Evolutionary conservation across 1,140 invertebrate genomes (phyloP), one percentile per base, ranked within the genome.

Genomic region (Brachionus paranguensis): DNA sequence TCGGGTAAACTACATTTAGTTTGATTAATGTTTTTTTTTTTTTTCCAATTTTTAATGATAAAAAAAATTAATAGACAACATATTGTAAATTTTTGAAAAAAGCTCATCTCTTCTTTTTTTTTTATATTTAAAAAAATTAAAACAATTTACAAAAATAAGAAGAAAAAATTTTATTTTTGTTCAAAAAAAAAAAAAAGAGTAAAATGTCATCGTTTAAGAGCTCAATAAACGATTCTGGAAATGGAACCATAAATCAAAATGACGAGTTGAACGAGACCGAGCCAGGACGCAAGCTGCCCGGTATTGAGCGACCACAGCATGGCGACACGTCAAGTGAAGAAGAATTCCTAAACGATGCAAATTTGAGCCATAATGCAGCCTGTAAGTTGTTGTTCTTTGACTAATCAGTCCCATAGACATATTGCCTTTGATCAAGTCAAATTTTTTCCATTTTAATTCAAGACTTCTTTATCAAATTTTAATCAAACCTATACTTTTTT

Each of bases 201-300:
- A 74, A 43, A 74, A 74, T 43, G 41, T 43, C 41, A 43, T 20
- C 45, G 8, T 76, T 76, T 76, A 76, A 76, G 72, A 76, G 45
- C 43, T 76, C 72, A 76, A 76, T 76, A 27, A 76, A 50, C 11
- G 72, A 76, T 53, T 76, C 72, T 27, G 72, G 43, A 27, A 76
- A 50, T 29, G 43, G 24, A 29, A 76, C 72, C 3, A 50, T 76
- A 20, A 72, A 43, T 50, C 43, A 76, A 47, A 50, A 47, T 50
- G 72, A 76, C 14, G 47, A 76, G 12, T 10, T 50, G 3, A 50
- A 24, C 11, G 68, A 72, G 33, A 5, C 29, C 3, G 68, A 72
- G 14, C 17, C 12, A 1, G 33, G 29, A 17, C 17, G 37, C 41
- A 37, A 72, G 47, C 8, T 43, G 68, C 27, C 20, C 24, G 20